Evolutionary conservation across 2,113 vertebrate genomes (phyloP).

Genomic region (Sinosuthora webbiana): DNA sequence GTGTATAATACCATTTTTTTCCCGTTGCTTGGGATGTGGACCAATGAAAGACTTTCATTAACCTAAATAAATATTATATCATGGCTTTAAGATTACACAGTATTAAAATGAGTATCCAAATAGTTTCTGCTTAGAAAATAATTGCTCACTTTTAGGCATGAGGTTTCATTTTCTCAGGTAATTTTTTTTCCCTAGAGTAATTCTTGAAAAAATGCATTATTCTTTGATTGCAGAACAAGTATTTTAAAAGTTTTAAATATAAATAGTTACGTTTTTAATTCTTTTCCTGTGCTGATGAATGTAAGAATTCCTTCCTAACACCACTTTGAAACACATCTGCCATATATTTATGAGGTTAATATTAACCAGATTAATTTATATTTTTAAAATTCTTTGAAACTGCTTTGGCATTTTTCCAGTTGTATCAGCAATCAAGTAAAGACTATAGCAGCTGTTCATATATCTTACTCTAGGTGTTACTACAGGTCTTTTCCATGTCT

Average conservation of each 20-base stretch:
- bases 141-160: neutral
- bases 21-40: neutral
- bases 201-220: neutral
- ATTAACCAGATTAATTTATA: neutral
- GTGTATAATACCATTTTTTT: neutral
- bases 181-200: neutral
- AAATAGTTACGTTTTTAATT: neutral
- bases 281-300: neutral
- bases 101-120: neutral
- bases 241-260: neutral
- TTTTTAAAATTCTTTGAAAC: neutral
- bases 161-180: neutral
- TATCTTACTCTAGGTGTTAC: neutral
- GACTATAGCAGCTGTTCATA: neutral
- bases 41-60: neutral
- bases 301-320: neutral
- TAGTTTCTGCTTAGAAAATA: neutral
- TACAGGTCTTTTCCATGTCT: neutral
- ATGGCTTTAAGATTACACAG: neutral
- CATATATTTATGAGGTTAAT: neutral
- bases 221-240: neutral
- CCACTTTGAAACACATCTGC: neutral
- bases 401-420: neutral
- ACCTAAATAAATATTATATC: neutral
- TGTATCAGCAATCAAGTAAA: neutral